Evolutionary conservation across 2,797 vertebrate genomes (phyloP).

Genomic region (Scolopax bukidnonensis): DNA sequence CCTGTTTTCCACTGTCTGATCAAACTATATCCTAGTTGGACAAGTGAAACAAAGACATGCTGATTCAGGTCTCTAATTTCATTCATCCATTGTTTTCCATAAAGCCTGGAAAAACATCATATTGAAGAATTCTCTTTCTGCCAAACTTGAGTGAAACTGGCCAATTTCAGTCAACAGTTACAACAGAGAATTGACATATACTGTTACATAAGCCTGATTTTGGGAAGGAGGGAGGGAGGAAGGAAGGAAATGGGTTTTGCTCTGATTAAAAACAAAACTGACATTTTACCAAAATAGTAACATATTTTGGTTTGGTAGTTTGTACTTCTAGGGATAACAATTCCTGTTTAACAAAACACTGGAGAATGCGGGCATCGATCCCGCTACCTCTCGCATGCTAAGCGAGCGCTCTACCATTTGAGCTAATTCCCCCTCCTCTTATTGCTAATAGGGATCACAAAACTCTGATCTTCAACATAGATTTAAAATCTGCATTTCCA

Average conservation of each 20-base stretch:
- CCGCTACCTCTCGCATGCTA: conserved; percentile 73
- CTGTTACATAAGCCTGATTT: neutral
- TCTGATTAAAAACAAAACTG: neutral
- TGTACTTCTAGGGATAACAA: neutral
- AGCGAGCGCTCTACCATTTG: conserved; percentile 70
- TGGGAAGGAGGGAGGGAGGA: neutral
- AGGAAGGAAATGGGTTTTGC: neutral
- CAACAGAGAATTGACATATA: rapidly evolving
- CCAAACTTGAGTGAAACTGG: neutral
- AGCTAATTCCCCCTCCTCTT: conserved; percentile 18
- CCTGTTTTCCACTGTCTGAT: neutral
- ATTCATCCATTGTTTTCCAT: neutral
- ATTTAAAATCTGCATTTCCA: rapidly evolving
- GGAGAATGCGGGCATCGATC: conserved; percentile 65
- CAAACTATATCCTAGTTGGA: neutral
- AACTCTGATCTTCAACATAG: rapidly evolving
- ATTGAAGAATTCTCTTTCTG: neutral
- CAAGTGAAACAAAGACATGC: neutral
- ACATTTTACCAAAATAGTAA: rapidly evolving
- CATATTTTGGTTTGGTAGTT: rapidly evolving
- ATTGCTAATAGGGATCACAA: rapidly evolving
- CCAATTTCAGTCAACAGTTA: neutral
- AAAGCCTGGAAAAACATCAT: neutral
- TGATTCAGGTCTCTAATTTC: neutral
- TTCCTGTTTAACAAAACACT: neutral